Base-by-base conservation (phyloP, 1,140 invertebrate species). In the Drosophila jambulina region DNA sequence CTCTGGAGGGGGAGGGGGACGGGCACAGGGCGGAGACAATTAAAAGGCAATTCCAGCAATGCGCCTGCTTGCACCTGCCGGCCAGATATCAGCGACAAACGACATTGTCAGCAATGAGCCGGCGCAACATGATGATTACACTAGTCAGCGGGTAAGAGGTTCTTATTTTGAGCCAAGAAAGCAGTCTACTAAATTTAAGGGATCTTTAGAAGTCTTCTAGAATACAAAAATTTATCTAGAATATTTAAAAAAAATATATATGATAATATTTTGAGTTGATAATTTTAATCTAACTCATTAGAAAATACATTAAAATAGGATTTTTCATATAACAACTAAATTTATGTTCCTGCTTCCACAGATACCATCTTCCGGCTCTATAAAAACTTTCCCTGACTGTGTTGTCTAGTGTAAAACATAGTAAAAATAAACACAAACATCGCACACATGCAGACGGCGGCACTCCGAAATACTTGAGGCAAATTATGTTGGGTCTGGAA, bases 31-130 rank as follows among this genome's bases (percentile, higher is more conserved):
- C 19, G 62, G 46, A 68, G 67, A 85, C 81, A 84, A 84, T 84
- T 84, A 84, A 84, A 84, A 85, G 38, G 63, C 82, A 65, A 85
- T 84, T 80, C 81, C 65, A 85, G 67, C 77, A 68, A 85, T 84
- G 81, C 77, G 81, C 38, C 71, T 78, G 78, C 63, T 85, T 85
- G 82, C 82, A 85, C 82, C 82, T 85, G 82, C 82, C 78, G 82
- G 42, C 74, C 61, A 80, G 53, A 69, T 80, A 85, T 85, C 82
- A 78, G 48, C 46, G 75, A 80, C 36, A 75, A 54, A 61, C 72
- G 75, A 61, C 49, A 56, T 74, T 78, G 82, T 81, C 78, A 85
- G 71, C 78, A 72, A 60, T 72, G 53, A 51, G 54, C 34, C 53
- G 29, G 48, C 9, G 46, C 38, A 49, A 34, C 36, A 74, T 46